Conservation (phyloP, 2,113 vertebrate species). For the Tamias sibiricus region DNA sequence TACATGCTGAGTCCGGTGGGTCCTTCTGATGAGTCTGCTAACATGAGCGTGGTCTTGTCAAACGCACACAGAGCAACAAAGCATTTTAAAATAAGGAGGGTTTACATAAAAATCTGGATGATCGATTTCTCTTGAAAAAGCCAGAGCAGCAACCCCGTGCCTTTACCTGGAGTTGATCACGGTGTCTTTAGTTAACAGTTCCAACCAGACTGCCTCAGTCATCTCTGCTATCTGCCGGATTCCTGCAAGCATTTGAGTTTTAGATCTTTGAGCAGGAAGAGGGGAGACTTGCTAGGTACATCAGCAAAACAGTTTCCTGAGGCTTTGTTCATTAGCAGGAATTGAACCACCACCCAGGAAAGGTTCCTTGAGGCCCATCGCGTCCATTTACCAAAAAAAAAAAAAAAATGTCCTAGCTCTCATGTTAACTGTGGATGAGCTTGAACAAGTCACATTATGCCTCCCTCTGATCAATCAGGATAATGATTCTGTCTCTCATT, state of each 20-base stretch:
- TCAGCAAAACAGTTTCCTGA: not conserved
- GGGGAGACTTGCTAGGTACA: not conserved
- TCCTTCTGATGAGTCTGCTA: not conserved
- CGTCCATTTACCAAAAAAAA: constrained; percentile 29
- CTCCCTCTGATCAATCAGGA: not conserved
- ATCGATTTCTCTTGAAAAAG: constrained; percentile 5
- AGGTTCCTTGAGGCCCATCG: not conserved
- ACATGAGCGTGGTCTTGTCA: rapidly evolving
- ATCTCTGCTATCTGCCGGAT: not conserved
- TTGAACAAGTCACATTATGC: not conserved
- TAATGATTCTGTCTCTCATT: not conserved
- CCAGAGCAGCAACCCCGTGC: not conserved
- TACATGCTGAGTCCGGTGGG: not conserved
- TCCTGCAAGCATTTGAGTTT: not conserved
- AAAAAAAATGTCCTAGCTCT: not conserved
- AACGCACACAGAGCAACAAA: not conserved
- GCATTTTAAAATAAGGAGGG: not conserved
- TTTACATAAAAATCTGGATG: not conserved
- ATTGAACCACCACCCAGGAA: not conserved
- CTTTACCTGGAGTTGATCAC: not conserved
- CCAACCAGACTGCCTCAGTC: not conserved
- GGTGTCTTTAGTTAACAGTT: not conserved
- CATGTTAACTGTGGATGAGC: not conserved
- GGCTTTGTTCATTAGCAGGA: not conserved
- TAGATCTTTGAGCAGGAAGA: not conserved